A percentile compares a stretch with the other conserved stretches of the same genome.
phyloP scores from a whole-genome alignment of 2,113 vertebrate species.

The Rhinolophus sinicus region DNA sequence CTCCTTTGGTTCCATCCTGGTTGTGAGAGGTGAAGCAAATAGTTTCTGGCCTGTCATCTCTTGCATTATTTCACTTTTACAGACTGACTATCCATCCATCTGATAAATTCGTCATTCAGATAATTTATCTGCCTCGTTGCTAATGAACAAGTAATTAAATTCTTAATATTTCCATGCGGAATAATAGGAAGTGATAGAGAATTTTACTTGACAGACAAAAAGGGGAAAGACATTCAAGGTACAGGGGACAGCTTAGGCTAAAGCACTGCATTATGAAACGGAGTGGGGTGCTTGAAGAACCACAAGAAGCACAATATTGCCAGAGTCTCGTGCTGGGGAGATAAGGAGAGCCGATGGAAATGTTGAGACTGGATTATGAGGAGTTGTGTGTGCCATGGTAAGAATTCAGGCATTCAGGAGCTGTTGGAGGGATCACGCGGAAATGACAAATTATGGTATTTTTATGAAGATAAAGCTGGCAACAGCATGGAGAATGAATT shows the following conservation, averaged over 20 bases:
- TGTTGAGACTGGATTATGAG: not conserved
- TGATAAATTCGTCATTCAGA: slow-evolving; percentile 7
- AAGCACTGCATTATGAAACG: not conserved
- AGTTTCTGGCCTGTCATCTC: slow-evolving; percentile 1
- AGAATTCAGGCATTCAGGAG: not conserved
- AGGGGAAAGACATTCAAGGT: not conserved
- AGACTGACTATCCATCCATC: not conserved
- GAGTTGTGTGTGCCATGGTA: not conserved
- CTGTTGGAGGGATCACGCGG: not conserved
- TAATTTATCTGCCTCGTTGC: not conserved
- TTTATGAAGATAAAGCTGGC: not conserved
- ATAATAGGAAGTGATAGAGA: not conserved
- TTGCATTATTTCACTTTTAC: slow-evolving; percentile 32
- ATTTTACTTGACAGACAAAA: not conserved
- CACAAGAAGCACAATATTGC: not conserved
- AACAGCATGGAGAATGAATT: not conserved
- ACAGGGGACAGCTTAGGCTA: not conserved
- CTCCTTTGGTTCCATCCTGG: not conserved
- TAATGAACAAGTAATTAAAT: slow-evolving; percentile 15
- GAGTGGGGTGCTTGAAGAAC: not conserved
- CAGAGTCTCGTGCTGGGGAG: not conserved
- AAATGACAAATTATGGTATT: not conserved
- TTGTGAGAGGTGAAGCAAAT: not conserved
- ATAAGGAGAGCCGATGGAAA: not conserved
- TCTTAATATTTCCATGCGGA: slow-evolving; percentile 13